Conservation (phyloP, 2,113 vertebrate genomes). For the Picathartes gymnocephalus region DNA sequence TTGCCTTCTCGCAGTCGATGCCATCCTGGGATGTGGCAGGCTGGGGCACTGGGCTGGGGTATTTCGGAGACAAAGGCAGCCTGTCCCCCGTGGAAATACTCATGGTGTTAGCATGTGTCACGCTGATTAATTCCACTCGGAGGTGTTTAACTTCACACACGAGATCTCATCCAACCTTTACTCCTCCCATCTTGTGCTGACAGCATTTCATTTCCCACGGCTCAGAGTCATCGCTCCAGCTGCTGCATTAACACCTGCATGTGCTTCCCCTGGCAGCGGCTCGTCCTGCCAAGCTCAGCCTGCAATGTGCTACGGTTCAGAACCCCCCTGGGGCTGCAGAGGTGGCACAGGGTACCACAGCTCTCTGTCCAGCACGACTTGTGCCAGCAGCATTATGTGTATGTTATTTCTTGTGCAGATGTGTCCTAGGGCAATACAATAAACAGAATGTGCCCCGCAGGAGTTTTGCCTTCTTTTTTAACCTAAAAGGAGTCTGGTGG, state of each 20-base stretch:
- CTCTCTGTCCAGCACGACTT: neutral
- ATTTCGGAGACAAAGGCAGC: neutral
- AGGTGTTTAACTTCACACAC: neutral
- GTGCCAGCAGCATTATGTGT: neutral
- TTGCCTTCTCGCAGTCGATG: neutral
- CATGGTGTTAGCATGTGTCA: neutral
- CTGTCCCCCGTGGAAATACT: neutral
- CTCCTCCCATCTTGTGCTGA: neutral
- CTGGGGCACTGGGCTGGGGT: neutral
- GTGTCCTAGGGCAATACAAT: accelerated
- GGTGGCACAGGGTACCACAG: neutral
- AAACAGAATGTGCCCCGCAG: accelerated
- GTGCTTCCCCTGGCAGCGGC: neutral
- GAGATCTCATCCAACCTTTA: neutral
- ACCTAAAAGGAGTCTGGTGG: neutral
- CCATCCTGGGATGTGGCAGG: neutral
- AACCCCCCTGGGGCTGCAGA: neutral
- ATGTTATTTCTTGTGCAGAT: neutral
- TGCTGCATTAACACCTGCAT: neutral
- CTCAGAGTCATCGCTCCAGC: neutral
- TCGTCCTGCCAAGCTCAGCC: neutral
- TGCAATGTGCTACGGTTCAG: slow-evolving; percentile 11
- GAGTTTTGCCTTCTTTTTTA: neutral
- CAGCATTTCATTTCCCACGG: neutral
- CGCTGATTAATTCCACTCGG: neutral